Evolutionary conservation across 2,797 vertebrate genomes (phyloP).

Genomic region (Sylvia borin): DNA sequence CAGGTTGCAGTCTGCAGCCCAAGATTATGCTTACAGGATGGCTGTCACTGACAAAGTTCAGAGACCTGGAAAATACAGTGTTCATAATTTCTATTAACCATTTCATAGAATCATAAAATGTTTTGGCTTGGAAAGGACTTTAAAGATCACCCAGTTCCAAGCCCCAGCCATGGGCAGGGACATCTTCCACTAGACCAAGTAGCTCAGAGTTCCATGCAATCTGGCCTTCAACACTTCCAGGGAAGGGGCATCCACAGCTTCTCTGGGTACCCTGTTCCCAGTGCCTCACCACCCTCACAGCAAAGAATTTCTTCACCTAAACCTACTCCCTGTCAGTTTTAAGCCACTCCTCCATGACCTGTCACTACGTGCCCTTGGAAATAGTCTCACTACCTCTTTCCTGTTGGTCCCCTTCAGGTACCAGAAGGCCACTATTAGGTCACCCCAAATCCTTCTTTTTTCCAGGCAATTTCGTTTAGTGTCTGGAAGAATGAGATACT

Average conservation of each 20-base stretch:
- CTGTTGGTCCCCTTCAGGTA: not conserved
- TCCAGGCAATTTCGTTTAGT: not conserved
- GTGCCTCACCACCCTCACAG: not conserved
- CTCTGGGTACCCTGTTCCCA: not conserved
- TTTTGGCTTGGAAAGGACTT: not conserved
- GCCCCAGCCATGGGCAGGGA: accelerated
- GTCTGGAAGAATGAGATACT: not conserved
- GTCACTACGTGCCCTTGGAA: not conserved
- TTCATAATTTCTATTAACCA: not conserved
- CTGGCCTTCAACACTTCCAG: not conserved
- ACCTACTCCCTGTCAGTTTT: not conserved
- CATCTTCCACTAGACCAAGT: not conserved
- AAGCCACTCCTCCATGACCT: not conserved
- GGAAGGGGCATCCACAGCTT: no score
- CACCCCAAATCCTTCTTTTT: not conserved
- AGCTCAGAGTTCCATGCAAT: not conserved
- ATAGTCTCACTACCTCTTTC: not conserved
- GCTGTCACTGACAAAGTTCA: not conserved
- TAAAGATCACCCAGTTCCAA: not conserved
- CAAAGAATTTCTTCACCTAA: not conserved
- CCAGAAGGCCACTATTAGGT: not conserved
- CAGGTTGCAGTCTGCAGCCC: not conserved
- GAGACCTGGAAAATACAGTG: not conserved
- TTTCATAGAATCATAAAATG: not conserved
- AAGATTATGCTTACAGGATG: not conserved